Evolutionary conservation across 2,113 vertebrate species (phyloP).

Genomic region (Felis catus): DNA sequence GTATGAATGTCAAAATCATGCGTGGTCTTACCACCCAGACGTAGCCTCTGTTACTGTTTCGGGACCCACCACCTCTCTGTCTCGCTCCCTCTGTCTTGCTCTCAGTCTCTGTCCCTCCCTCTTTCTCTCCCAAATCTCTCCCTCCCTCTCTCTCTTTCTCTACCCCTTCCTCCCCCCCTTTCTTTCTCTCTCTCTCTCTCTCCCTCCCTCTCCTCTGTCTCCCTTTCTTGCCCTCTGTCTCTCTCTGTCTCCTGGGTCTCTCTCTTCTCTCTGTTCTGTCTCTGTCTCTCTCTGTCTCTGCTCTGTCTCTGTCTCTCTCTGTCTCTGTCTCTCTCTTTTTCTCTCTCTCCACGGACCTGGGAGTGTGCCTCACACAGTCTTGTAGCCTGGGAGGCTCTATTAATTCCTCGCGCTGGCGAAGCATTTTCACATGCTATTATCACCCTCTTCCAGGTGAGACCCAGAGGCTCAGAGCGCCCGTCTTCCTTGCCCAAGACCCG

Average conservation of each 20-base stretch:
- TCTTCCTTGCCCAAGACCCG: not conserved
- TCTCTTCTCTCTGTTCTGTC: not conserved
- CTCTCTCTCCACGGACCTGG: not conserved
- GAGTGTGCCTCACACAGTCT: fast-evolving
- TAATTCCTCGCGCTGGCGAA: not conserved
- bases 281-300: not conserved
- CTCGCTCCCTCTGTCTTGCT: not conserved
- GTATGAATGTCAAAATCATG: not conserved
- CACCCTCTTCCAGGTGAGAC: not conserved
- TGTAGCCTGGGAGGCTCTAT: not conserved
- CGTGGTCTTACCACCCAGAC: not conserved
- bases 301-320: not conserved
- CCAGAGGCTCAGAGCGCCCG: not conserved
- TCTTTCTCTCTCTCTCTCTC: not conserved
- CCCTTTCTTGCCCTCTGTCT: fast-evolving
- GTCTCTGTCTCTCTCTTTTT: not conserved
- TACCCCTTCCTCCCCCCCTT: not conserved
- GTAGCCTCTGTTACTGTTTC: fast-evolving
- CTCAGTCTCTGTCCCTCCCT: not conserved
- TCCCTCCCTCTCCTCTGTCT: not conserved
- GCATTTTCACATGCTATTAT: not conserved
- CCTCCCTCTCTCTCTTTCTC: fast-evolving
- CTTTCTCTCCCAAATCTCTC: not conserved
- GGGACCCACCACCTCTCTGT: fast-evolving
- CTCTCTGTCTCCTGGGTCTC: not conserved